Conservation (phyloP, 2,113 vertebrate genomes). For the Ciconia boyciana region DNA sequence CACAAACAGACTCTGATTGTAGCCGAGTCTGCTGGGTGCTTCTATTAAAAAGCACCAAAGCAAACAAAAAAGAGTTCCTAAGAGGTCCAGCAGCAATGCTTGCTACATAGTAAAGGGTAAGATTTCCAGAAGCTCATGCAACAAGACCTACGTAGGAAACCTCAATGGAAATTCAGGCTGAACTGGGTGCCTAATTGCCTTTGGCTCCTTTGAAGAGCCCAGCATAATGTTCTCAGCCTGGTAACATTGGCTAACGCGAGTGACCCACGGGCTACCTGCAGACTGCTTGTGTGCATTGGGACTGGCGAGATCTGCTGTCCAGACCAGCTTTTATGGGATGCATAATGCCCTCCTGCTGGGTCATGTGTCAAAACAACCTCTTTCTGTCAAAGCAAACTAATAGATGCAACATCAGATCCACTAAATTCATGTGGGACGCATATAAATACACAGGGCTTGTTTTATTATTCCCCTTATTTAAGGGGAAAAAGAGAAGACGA, state of each 20-base stretch:
- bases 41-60: neutral
- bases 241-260: neutral
- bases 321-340: neutral
- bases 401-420: neutral
- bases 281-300: neutral
- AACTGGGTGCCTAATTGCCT: neutral
- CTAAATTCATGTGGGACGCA: neutral
- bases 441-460: neutral
- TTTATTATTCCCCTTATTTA: neutral
- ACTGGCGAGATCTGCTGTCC: neutral
- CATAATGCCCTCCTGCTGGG: neutral
- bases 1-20: fast-evolving
- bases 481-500: neutral
- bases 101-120: fast-evolving
- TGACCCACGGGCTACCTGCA: neutral
- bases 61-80: neutral
- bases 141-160: fast-evolving
- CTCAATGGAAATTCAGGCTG: neutral
- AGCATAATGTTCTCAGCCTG: neutral
- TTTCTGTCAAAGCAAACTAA: neutral
- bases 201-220: neutral
- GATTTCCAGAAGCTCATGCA: neutral
- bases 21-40: too few species aligned
- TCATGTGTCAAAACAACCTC: neutral
- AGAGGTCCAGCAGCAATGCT: neutral